These are phyloP conservation scores for Belgica antarctica DNA, from an alignment of 2,888 invertebrate species.

Conservation along the genomic window DNA sequence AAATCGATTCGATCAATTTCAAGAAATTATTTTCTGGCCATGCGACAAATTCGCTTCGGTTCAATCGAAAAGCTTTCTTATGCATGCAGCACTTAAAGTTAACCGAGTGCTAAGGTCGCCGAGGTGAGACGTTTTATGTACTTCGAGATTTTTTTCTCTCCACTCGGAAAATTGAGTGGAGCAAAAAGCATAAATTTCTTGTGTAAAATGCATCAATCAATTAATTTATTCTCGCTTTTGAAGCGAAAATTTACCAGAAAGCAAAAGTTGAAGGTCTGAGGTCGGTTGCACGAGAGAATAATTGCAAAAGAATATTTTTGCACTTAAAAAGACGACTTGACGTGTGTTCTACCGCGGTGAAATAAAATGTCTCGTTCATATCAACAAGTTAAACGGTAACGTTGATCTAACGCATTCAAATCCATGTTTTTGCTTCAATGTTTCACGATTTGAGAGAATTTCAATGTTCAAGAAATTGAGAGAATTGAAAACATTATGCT, in stretches of 20 bases:
- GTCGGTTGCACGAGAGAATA: too few species aligned
- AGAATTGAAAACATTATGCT: not conserved
- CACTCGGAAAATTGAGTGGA: not conserved
- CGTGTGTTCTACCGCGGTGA: too few species aligned
- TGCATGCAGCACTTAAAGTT: too few species aligned
- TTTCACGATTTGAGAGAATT: slow-evolving; percentile 4
- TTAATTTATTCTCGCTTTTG: not conserved
- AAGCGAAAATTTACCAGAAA: not conserved
- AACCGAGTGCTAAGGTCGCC: not conserved
- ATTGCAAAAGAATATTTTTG: too few species aligned
- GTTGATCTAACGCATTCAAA: not conserved
- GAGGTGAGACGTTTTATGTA: not conserved
- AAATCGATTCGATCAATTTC: not conserved
- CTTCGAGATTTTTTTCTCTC: not conserved
- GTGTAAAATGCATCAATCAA: slow-evolving; percentile 1
- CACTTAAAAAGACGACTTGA: too few species aligned
- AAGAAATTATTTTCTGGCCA: not conserved
- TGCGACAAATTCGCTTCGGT: not conserved
- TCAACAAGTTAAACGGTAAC: not conserved
- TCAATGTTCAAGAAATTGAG: not conserved
- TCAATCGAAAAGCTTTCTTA: not conserved
- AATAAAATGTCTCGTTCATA: slow-evolving; percentile 3
- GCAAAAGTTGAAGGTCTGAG: too few species aligned
- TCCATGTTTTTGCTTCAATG: not conserved
- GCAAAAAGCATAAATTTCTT: not conserved